Evolutionary conservation across 1,140 invertebrate genomes (phyloP).

Genomic region (Hyphantria cunea): DNA sequence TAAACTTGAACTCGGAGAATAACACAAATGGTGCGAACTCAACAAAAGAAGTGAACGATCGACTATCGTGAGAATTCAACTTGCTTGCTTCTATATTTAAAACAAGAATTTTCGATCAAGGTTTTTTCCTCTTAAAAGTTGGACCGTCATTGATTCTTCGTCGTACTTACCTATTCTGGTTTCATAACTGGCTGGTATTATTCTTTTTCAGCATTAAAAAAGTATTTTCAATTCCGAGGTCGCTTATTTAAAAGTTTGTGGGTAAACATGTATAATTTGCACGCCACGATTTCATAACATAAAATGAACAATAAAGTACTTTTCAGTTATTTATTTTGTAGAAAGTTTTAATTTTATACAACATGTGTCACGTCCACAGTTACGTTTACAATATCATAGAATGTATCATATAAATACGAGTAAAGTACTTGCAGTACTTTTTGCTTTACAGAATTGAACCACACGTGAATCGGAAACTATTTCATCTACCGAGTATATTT

Average conservation of each 20-base stretch:
- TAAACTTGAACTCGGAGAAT: conserved; percentile 11
- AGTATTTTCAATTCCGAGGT: conserved; percentile 4
- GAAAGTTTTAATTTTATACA: neutral
- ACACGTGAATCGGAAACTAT: too few species aligned
- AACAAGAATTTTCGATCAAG: conserved; percentile 18
- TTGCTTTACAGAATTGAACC: too few species aligned
- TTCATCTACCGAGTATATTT: too few species aligned
- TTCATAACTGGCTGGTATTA: conserved; percentile 9
- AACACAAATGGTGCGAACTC: conserved; percentile 22
- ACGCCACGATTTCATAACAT: conserved; percentile 1
- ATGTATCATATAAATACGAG: neutral
- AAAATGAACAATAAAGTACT: conserved; percentile 9
- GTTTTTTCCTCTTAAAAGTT: conserved; percentile 19
- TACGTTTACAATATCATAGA: conserved; percentile 5
- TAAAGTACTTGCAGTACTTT: too few species aligned
- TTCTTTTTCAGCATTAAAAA: conserved; percentile 16
- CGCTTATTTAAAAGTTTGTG: conserved; percentile 5
- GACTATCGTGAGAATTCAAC: conserved; percentile 11
- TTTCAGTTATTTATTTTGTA: neutral
- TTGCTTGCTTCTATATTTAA: conserved; percentile 23
- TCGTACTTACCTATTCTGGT: neutral
- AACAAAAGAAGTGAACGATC: conserved; percentile 26
- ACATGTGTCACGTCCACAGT: conserved; percentile 7
- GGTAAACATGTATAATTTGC: conserved; percentile 13
- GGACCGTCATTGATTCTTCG: conserved; percentile 17